These are phyloP conservation scores for Oxyura jamaicensis DNA, from an alignment of 2,113 vertebrate species.

Conservation along the genomic window DNA sequence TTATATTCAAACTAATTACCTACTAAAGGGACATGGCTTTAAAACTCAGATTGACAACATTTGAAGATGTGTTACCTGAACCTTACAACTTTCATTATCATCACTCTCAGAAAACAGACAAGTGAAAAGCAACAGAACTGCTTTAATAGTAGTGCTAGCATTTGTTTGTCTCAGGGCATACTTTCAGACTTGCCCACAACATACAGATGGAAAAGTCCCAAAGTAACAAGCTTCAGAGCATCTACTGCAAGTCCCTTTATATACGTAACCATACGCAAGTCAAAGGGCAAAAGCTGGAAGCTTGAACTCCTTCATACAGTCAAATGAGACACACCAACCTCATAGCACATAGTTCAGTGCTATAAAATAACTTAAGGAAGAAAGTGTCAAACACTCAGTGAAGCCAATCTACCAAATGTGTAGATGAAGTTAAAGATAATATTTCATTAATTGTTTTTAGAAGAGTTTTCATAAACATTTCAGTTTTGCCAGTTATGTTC, in stretches of 20 bases:
- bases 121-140: background rate
- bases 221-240: background rate
- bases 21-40: background rate
- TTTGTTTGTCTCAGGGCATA: background rate
- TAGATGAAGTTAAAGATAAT: background rate
- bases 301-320: background rate
- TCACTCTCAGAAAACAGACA: background rate
- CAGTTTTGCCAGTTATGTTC: background rate
- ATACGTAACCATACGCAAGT: background rate
- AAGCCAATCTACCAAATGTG: background rate
- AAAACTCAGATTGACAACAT: background rate
- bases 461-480: background rate
- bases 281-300: background rate
- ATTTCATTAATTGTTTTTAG: background rate
- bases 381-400: background rate
- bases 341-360: background rate
- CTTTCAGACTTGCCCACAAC: background rate
- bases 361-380: background rate
- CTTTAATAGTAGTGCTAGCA: background rate
- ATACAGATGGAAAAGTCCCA: rapidly evolving
- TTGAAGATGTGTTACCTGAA: background rate
- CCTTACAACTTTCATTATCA: background rate
- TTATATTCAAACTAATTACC: background rate
- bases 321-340: background rate
- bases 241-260: background rate